Evolutionary conservation across 2,888 invertebrate species (phyloP).

Genomic region (Aphelenchoides bicaudatus): DNA sequence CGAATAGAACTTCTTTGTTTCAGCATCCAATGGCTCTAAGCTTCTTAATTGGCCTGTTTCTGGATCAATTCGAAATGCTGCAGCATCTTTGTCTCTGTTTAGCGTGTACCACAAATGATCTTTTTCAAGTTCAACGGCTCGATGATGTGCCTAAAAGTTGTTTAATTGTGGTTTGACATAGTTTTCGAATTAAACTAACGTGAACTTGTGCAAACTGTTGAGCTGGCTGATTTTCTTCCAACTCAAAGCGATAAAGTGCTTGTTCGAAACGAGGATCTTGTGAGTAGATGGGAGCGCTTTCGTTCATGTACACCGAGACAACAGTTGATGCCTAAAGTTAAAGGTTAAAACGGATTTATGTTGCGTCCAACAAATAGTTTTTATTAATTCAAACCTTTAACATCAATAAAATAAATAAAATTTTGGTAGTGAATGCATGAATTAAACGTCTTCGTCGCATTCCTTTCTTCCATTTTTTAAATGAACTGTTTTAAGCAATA

Average conservation of each 20-base stretch:
- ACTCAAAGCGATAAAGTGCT: slow-evolving; percentile 39
- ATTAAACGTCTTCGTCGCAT: no score
- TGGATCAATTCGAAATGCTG: slow-evolving; percentile 26
- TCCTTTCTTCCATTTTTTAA: no score
- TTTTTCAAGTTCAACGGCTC: slow-evolving; percentile 34
- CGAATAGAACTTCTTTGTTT: slow-evolving; percentile 31
- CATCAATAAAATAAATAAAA: no score
- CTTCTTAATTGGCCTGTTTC: slow-evolving; percentile 29
- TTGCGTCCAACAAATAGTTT: no score
- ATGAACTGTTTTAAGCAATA: no score
- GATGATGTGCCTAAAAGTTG: slow-evolving; percentile 34
- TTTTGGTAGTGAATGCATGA: no score
- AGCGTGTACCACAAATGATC: slow-evolving; percentile 31
- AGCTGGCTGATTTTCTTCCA: slow-evolving; percentile 32
- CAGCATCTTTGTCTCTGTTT: slow-evolving; percentile 22
- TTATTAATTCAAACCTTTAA: no score
- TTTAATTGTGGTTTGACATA: not conserved
- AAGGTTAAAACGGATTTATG: not conserved
- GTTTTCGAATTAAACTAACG: slow-evolving; percentile 16
- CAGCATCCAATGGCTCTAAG: slow-evolving; percentile 27
- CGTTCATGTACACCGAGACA: slow-evolving; percentile 37
- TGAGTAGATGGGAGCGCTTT: slow-evolving; percentile 30
- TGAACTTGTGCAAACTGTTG: slow-evolving; percentile 27
- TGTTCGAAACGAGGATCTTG: slow-evolving; percentile 37
- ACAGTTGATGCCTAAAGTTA: slow-evolving; percentile 38